Conservation (phyloP, 2,797 vertebrate species). For the Catamblyrhynchus diadema region DNA sequence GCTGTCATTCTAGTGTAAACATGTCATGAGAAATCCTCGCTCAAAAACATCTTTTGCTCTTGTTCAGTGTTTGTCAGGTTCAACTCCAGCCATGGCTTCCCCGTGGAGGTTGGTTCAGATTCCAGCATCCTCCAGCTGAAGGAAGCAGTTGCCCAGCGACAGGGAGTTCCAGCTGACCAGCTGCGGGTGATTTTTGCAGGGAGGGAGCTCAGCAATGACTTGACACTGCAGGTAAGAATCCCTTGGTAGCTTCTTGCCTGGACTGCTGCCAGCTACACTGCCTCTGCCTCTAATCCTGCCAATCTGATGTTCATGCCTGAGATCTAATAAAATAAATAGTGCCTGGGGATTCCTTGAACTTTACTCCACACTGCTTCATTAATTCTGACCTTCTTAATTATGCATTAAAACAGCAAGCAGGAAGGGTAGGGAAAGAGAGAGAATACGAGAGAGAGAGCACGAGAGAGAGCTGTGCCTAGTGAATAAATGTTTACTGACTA, state of each 20-base stretch:
- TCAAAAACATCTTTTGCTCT: conserved; percentile 19
- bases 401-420: conserved; percentile 82
- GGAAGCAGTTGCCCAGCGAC: conserved; percentile 84
- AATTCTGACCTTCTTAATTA: conserved; percentile 91
- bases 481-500: conserved; percentile 79
- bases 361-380: conserved; percentile 85
- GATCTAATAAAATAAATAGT: conserved; percentile 82
- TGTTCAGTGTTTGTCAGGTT: conserved; percentile 86
- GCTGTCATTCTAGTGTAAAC: neutral
- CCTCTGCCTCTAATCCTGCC: conserved; percentile 57
- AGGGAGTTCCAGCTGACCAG: conserved; percentile 81
- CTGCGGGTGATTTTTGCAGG: conserved; percentile 89
- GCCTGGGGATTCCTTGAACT: conserved; percentile 86
- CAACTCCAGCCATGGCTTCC: conserved; percentile 84
- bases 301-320: conserved; percentile 75
- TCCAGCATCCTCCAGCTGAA: conserved; percentile 85
- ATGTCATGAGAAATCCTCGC: neutral
- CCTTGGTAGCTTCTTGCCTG: conserved; percentile 18
- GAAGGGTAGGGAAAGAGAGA: conserved; percentile 58
- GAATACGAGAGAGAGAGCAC: neutral
- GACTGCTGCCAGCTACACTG: conserved; percentile 44
- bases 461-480: conserved; percentile 39
- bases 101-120: conserved; percentile 80
- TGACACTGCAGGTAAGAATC: conserved; percentile 85
- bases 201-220: conserved; percentile 81